Conservation (phyloP, 1,140 invertebrate species). For the Trinorchestia longiramus region DNA sequence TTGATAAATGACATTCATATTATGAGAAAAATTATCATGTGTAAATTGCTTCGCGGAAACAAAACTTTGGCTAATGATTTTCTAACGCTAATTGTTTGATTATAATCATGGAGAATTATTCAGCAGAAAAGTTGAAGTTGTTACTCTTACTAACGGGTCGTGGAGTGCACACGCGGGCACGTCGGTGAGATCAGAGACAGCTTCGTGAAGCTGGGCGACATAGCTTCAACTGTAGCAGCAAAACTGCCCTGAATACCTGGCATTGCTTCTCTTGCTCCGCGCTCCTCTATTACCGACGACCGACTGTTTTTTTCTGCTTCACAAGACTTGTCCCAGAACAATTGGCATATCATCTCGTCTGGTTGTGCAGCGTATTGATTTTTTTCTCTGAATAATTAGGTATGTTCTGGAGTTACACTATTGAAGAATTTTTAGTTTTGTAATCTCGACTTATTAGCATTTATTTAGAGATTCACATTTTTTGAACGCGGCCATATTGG, state of each 20-base stretch:
- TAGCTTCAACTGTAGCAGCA: slow-evolving; percentile 13
- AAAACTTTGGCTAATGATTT: background rate
- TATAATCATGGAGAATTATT: background rate
- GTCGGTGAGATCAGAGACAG: slow-evolving; percentile 18
- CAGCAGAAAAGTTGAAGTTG: background rate
- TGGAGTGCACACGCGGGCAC: background rate
- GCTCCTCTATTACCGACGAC: slow-evolving; percentile 8
- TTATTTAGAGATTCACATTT: background rate
- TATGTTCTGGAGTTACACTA: background rate
- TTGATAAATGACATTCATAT: background rate
- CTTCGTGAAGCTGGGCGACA: background rate
- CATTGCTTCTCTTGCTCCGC: slow-evolving; percentile 33
- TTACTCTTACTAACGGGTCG: no score
- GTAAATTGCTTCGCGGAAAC: background rate
- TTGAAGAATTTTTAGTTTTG: background rate
- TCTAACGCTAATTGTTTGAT: background rate
- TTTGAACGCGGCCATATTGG: background rate
- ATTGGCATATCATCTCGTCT: slow-evolving; percentile 12
- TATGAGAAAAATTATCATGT: background rate
- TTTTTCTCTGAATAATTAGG: background rate
- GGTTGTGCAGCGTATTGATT: background rate
- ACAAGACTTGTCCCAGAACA: slow-evolving; percentile 5
- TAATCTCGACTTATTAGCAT: background rate
- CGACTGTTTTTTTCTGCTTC: background rate
- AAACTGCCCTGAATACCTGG: slow-evolving; percentile 11